Conservation (phyloP, 2,113 vertebrate species). For the Gallinago undulata region DNA sequence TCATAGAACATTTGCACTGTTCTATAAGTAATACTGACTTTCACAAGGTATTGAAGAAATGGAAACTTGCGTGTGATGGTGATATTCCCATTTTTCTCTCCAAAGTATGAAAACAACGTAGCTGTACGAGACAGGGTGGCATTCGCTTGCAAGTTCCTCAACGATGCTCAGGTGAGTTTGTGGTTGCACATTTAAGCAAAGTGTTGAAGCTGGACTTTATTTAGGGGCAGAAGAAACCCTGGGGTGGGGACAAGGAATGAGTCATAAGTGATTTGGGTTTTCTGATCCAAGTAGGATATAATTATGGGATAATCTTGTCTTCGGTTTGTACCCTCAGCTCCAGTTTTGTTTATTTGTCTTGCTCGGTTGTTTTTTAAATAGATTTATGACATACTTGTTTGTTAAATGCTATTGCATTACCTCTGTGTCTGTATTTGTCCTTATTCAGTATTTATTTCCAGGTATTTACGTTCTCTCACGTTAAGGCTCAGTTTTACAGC, state of each 20-base stretch:
- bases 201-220: background rate
- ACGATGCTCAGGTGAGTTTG: constrained; percentile 86
- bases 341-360: background rate
- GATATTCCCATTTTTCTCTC: background rate
- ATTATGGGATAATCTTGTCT: background rate
- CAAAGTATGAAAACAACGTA: constrained; percentile 89
- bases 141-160: constrained; percentile 97
- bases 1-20: background rate
- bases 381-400: background rate
- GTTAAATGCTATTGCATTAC: background rate
- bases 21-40: background rate
- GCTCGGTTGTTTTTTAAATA: background rate
- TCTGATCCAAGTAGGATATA: background rate
- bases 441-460: background rate
- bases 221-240: background rate
- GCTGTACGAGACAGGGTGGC: constrained; percentile 95
- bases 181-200: background rate
- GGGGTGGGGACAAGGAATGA: background rate
- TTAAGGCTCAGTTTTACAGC: background rate
- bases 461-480: background rate
- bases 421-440: background rate
- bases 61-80: background rate
- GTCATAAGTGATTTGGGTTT: background rate
- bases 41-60: background rate
- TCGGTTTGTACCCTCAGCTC: background rate